Percentiles rank a stretch among this genome's conserved stretches.
phyloP scores from a whole-genome alignment of 2,113 vertebrate genomes.

The Sorex fumeus region DNA sequence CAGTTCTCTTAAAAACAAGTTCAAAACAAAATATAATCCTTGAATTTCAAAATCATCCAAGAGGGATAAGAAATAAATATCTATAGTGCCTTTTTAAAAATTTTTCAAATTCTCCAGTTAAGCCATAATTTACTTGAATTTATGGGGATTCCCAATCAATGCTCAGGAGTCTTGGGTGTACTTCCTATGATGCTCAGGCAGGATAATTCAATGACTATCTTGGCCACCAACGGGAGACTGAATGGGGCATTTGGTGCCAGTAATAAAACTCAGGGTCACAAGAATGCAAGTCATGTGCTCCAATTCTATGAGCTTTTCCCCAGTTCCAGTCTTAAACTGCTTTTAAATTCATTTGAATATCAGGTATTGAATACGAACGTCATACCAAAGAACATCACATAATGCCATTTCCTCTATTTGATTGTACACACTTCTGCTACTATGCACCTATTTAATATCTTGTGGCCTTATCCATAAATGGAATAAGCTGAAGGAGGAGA shows the following conservation, averaged over 20 bases:
- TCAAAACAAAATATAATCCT: slow-evolving; percentile 29
- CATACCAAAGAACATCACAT: slow-evolving; percentile 28
- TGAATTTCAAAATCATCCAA: slow-evolving; percentile 39
- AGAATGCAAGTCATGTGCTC: no score
- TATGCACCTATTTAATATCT: slow-evolving; percentile 20
- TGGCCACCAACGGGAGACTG: no score
- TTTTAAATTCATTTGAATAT: slow-evolving; percentile 43
- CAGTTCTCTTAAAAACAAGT: slow-evolving; percentile 56
- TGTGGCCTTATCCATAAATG: slow-evolving; percentile 48
- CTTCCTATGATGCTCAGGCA: no score
- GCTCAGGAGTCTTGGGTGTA: no score
- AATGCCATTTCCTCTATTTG: slow-evolving; percentile 49
- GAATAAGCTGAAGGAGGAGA: not conserved
- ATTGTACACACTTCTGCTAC: slow-evolving; percentile 50
- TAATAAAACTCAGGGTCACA: no score
- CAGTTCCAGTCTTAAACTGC: no score
- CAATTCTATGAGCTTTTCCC: no score
- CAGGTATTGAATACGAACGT: slow-evolving; percentile 5
- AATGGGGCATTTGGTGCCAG: no score
- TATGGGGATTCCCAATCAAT: no score
- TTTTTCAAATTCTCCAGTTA: slow-evolving; percentile 13
- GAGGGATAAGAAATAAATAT: not conserved
- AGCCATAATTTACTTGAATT: not conserved
- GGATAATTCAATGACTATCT: no score
- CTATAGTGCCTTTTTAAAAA: not conserved